Base-by-base conservation (phyloP, 1,140 invertebrate species). In the Schmidtea mediterranea region DNA sequence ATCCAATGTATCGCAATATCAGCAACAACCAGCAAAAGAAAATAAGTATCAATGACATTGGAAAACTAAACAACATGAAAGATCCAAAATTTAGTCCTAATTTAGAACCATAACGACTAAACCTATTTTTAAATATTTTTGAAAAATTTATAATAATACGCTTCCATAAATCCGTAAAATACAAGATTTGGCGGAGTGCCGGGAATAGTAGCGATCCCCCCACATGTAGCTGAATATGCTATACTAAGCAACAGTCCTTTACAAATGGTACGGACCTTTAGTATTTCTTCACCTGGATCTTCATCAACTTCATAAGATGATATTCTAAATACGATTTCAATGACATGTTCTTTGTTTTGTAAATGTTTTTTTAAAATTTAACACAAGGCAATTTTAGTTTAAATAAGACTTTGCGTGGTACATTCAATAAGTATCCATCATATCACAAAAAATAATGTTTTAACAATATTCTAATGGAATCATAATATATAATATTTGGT, bases 181-280 rank as follows among this genome's bases (percentile, higher is more conserved):
- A 81, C 77, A 10, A 84, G 69, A 66, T 87, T 87, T 16, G 81
- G 80, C 2, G 77, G 77, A 0, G 80, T 81, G 1, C 82, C 82
- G 2, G 81, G 80, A 1, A 87, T 62, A 0, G 79, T 81, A 1
- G 78, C 77, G 26, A 76, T 78, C 8, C 82, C 82, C 2, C 81
- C 82, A 21, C 82, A 61, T 49, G 68, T 71, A 3, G 80, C 73
- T 0, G 79, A 74, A 57, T 82, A 86, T 1, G 79, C 78, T n/a
- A 80, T 75, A 10, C 73, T 73, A 39, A 84, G 56, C 19, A 53
- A 43, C 48, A 61, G 51, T 13, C 49, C 52, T 47, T 57, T 57
- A 36, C 49, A 39, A 10, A 56, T 52, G 21, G 43, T 51, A 2
- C 16, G 1, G 9, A 40, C 10, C 10, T 10, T 3, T 6, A 3